These are phyloP conservation scores for Megastigmus dorsalis DNA, from an alignment of 2,888 invertebrate genomes.

Conservation along the genomic window DNA sequence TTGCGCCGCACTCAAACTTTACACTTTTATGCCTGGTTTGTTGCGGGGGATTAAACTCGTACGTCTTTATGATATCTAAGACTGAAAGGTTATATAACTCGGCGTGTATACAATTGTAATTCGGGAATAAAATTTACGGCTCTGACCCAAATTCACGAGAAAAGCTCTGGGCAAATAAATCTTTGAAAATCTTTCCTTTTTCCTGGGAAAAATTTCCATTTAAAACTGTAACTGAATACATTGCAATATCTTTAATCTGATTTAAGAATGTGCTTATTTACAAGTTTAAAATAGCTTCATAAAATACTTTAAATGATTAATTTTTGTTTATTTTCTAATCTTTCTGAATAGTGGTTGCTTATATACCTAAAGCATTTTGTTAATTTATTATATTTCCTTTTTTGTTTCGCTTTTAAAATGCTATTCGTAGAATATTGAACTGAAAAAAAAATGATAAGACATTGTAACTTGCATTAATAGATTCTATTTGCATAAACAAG, in stretches of 20 bases:
- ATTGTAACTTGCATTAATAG: no score
- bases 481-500: no score
- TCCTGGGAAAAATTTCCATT: slow-evolving; percentile 11
- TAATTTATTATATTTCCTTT: no score
- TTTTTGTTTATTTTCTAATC: background rate
- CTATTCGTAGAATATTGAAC: no score
- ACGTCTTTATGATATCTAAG: slow-evolving; percentile 40
- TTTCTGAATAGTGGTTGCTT: background rate
- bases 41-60: slow-evolving; percentile 30
- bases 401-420: no score
- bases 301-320: no score
- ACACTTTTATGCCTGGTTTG: slow-evolving; percentile 28
- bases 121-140: slow-evolving; percentile 45
- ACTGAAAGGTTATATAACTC: slow-evolving; percentile 38
- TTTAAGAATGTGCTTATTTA: no score
- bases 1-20: slow-evolving; percentile 3
- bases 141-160: slow-evolving; percentile 39
- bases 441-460: no score
- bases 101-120: slow-evolving; percentile 36
- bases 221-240: no score
- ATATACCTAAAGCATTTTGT: no score
- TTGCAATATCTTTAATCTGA: no score
- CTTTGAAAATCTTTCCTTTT: slow-evolving; percentile 29
- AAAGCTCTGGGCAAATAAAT: slow-evolving; percentile 35
- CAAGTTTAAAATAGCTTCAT: no score